Conservation (phyloP, 2,797 vertebrate species). For the Sciurus vulgaris region DNA sequence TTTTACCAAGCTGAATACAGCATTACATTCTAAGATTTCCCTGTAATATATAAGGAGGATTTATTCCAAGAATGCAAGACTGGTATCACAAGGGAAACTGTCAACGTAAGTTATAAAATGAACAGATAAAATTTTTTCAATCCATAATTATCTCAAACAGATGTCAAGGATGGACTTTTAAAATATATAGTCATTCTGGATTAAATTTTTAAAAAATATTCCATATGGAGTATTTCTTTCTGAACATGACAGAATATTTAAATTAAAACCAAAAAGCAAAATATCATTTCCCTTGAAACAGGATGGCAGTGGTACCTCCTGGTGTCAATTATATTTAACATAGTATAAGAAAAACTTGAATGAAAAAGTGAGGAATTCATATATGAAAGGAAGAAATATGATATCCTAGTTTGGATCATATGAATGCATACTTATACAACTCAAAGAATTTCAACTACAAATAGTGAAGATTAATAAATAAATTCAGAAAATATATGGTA, state of each 20-base stretch:
- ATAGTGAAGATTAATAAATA: conserved; percentile 42
- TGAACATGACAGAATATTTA: conserved; percentile 34
- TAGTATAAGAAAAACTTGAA: conserved; percentile 39
- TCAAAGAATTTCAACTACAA: conserved; percentile 45
- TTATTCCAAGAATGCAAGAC: conserved; percentile 52
- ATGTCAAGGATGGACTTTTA: conserved; percentile 41
- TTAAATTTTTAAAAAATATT: conserved; percentile 33
- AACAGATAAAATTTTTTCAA: conserved; percentile 30
- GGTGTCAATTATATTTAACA: conserved; percentile 48
- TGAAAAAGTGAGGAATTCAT: conserved; percentile 7
- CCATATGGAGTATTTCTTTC: conserved; percentile 23
- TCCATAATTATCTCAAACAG: conserved; percentile 47
- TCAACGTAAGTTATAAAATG: conserved; percentile 15
- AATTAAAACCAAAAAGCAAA: conserved; percentile 67
- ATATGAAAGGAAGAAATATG: conserved; percentile 49
- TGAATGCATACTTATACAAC: not conserved
- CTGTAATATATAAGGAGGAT: not conserved
- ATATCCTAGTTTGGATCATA: not conserved
- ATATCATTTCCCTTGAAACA: conserved; percentile 47
- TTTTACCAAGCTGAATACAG: conserved; percentile 41
- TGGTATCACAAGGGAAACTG: conserved; percentile 35
- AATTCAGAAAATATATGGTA: conserved; percentile 36
- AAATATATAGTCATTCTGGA: not conserved
- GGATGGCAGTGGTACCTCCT: conserved; percentile 29
- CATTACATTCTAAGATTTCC: conserved; percentile 32